A percentile compares a stretch with the other conserved stretches of the same genome.
These are phyloP conservation scores for Xenopus petersii DNA, from an alignment of 2,797 vertebrate species.

Conservation along the genomic window DNA sequence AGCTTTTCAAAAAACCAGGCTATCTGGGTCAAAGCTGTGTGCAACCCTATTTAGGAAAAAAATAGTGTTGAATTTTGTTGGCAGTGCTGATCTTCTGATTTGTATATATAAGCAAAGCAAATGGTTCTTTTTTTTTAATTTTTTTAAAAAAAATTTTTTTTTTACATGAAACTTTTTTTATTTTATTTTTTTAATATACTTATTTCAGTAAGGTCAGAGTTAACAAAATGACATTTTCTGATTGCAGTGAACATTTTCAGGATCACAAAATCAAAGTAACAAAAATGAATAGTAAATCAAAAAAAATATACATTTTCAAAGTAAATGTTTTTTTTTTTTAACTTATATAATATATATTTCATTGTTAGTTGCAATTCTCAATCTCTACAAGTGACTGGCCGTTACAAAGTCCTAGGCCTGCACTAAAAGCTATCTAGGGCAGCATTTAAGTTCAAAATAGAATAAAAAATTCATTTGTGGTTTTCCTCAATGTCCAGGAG, in stretches of 20 bases:
- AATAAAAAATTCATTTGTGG: background rate
- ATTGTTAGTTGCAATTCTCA: constrained; percentile 78
- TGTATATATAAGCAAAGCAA: too few relatives aligned
- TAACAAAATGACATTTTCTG: constrained; percentile 73
- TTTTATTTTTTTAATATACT: constrained; percentile 66
- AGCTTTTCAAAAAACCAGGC: too few relatives aligned
- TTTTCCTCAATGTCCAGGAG: constrained; percentile 21
- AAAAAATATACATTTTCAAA: constrained; percentile 61
- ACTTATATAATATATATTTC: constrained; percentile 72
- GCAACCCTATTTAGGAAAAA: too few relatives aligned
- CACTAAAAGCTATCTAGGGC: constrained; percentile 60
- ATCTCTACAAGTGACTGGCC: constrained; percentile 46
- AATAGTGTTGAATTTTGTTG: too few relatives aligned
- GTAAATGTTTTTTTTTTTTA: constrained; percentile 57
- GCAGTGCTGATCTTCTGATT: too few relatives aligned
- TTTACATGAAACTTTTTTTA: constrained; percentile 45
- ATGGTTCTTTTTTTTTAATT: too few relatives aligned
- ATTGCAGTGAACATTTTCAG: constrained; percentile 33
- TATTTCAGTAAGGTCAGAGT: constrained; percentile 69
- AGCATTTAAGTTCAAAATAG: constrained; percentile 57
- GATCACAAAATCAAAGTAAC: constrained; percentile 24
- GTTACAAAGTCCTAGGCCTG: constrained; percentile 51
- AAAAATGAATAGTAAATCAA: constrained; percentile 49
- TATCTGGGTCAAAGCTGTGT: too few relatives aligned
- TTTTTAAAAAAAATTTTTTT: too few relatives aligned